Evolutionary conservation across 2,113 vertebrate species (phyloP), one percentile per base, ranked within the genome.

Genomic region (Oenanthe melanoleuca): DNA sequence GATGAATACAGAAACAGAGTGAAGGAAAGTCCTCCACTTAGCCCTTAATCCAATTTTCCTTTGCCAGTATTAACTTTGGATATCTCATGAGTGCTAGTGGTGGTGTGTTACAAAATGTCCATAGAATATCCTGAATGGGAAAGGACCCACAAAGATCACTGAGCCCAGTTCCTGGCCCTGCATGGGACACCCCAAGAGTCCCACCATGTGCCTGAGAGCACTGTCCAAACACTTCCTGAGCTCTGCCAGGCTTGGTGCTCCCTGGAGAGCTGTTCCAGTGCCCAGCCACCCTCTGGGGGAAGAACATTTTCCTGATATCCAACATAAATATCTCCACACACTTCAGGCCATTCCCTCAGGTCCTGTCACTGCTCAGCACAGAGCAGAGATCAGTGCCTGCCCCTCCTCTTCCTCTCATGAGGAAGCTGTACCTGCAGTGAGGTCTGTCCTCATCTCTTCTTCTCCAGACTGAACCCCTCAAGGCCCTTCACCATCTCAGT

Each of bases 351-450:
- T 61, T 86, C 2, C 55, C 38, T 60, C 0, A n/a, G 0, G 4
- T 44, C 12, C 53, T 67, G 26, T 37, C 37, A 11, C 13, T 75
- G 72, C 14, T 37, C 45, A 60, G 3, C 38, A 12, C 11, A 19
- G 33, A 33, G 45, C 12, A 44, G 64, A 61, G 47, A 47, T 70
- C 73, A 38, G n/a, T 24, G 38, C 0, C 55, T 40, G 29, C 24
- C 7, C n/a, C 20, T 71, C 7, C 24, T 40, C n/a, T 40, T 70
- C n/a, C 24, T 3, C 24, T 49, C 14, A 29, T 0, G 0, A 55
- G 20, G 7, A 55, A 55, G 24, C 0, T 40, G 16, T 20, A 6
- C 17, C 11, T 55, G 11, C 29, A n/a, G 0, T 40, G n/a, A 55
- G 15, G 11, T 64, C 20, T 71, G 29, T 11, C n/a, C 29, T 47